These are phyloP conservation scores for Champsocephalus gunnari DNA, from an alignment of 2,797 vertebrate species.

Conservation along the genomic window DNA sequence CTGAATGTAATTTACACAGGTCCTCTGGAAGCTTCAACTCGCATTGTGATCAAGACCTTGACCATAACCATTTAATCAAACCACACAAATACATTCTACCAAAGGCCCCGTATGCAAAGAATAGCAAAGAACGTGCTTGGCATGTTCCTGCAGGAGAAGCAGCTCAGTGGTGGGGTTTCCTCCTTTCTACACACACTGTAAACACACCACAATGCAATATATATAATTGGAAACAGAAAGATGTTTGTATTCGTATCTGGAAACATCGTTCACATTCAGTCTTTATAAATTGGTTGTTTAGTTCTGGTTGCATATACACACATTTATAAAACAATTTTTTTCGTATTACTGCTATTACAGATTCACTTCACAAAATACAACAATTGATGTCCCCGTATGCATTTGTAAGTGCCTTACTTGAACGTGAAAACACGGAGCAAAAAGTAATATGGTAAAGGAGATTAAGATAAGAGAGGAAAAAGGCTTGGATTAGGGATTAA, in stretches of 20 bases:
- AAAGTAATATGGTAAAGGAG: neutral
- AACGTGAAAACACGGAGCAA: neutral
- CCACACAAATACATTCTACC: conserved; percentile 41
- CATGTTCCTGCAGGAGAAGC: conserved; percentile 36
- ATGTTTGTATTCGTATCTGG: neutral
- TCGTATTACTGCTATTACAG: neutral
- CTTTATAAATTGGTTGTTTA: neutral
- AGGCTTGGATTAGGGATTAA: neutral
- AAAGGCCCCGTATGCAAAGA: conserved; percentile 68
- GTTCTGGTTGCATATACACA: neutral
- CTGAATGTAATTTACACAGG: conserved; percentile 79
- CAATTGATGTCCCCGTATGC: neutral
- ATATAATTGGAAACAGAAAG: neutral
- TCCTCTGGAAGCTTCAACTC: conserved; percentile 73
- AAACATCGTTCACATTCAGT: too few relatives aligned
- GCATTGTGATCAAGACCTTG: conserved; percentile 71
- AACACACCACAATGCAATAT: neutral
- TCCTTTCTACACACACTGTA: conserved; percentile 23
- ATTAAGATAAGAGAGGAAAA: neutral
- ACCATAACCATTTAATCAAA: conserved; percentile 77
- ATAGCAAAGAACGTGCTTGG: conserved; percentile 47
- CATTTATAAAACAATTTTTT: neutral
- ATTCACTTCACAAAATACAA: neutral
- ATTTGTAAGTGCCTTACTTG: neutral
- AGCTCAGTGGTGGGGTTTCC: conserved; percentile 16